Evolutionary conservation across 2,113 vertebrate species (phyloP).

Genomic region (Scomber colias): DNA sequence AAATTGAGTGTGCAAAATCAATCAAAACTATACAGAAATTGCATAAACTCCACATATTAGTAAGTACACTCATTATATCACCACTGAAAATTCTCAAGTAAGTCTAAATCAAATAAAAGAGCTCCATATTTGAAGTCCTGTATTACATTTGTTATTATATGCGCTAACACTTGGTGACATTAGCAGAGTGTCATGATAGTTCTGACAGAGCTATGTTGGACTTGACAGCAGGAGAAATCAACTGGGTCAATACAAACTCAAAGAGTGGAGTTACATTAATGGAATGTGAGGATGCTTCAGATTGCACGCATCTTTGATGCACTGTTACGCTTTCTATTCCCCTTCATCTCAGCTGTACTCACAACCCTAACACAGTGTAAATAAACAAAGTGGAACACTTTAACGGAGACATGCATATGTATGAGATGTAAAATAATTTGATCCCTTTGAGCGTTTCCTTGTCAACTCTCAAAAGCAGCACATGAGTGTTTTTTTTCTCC

Average conservation of each 20-base stretch:
- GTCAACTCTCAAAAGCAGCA: slow-evolving; percentile 74
- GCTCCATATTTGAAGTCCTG: background rate
- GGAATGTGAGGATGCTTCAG: slow-evolving; percentile 45
- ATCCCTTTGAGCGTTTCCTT: slow-evolving; percentile 79
- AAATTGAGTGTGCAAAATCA: background rate
- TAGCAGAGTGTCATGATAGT: background rate
- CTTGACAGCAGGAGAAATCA: slow-evolving; percentile 50
- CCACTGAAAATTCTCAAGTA: background rate
- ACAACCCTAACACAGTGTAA: slow-evolving; percentile 64
- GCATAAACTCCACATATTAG: background rate
- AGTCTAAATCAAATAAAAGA: slow-evolving; percentile 3
- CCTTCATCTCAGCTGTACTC: slow-evolving; percentile 67
- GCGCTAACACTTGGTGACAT: slow-evolving; percentile 8
- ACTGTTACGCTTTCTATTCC: slow-evolving; percentile 46
- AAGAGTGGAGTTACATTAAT: slow-evolving; percentile 36
- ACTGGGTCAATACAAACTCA: slow-evolving; percentile 51
- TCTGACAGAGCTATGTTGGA: slow-evolving; percentile 33
- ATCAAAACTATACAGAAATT: background rate
- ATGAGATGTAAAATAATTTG: slow-evolving; percentile 79
- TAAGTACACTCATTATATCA: background rate
- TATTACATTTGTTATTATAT: background rate
- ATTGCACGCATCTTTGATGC: slow-evolving; percentile 43
- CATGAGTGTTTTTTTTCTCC: slow-evolving; percentile 41
- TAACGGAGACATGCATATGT: slow-evolving; percentile 77
- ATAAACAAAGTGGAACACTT: slow-evolving; percentile 73